Evolutionary conservation across 2,888 invertebrate genomes (phyloP).

Genomic region (Emmelina monodactyla): DNA sequence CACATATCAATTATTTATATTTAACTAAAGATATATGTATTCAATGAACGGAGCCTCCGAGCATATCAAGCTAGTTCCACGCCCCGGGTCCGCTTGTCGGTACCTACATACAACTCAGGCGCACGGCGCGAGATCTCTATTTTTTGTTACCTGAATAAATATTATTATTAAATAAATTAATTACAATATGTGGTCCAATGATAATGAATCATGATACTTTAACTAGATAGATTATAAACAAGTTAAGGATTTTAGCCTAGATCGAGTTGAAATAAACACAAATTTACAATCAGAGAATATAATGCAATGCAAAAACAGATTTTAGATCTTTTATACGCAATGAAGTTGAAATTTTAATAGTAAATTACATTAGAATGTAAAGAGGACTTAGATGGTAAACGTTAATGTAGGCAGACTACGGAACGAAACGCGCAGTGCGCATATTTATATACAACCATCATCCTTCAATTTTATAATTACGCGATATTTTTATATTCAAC

Average conservation of each 20-base stretch:
- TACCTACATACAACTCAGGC: background rate
- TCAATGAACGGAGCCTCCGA: too few relatives aligned
- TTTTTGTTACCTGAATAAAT: conserved; percentile 67
- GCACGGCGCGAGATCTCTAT: conserved; percentile 37
- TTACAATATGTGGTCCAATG: conserved; percentile 66
- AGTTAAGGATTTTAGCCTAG: conserved; percentile 43
- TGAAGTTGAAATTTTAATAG: conserved; percentile 4
- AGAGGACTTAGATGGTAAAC: too few relatives aligned
- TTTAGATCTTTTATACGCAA: conserved; percentile 13
- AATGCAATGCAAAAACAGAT: conserved; percentile 24
- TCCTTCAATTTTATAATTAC: conserved; percentile 10
- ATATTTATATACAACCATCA: background rate
- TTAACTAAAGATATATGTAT: too few relatives aligned
- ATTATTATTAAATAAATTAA: conserved; percentile 52
- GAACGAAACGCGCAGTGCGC: conserved; percentile 3
- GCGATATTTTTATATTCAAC: conserved; percentile 46
- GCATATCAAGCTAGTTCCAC: conserved; percentile 33
- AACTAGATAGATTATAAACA: conserved; percentile 54
- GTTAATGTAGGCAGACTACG: background rate
- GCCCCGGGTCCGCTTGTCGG: too few relatives aligned
- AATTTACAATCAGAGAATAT: conserved; percentile 8
- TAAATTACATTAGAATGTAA: conserved; percentile 13
- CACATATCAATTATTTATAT: conserved; percentile 58
- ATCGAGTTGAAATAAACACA: conserved; percentile 25
- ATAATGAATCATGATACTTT: conserved; percentile 61